Conservation (phyloP, 2,888 invertebrate genomes). For the Andricus curvator region DNA sequence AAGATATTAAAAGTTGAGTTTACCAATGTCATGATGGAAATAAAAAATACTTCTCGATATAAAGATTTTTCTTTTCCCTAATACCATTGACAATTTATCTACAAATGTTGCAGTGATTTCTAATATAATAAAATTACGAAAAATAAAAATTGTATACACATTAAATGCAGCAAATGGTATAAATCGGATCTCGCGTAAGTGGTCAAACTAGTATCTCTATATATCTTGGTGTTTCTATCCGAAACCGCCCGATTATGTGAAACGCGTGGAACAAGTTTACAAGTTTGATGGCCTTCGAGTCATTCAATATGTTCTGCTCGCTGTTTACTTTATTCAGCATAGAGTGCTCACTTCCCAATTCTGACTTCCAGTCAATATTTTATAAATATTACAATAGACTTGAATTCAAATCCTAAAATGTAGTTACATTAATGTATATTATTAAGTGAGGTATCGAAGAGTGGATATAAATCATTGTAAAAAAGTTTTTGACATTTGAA, state of each 20-base stretch:
- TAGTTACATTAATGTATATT: too few relatives aligned
- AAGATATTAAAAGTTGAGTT: background rate
- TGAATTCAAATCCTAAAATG: background rate
- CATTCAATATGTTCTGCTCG: background rate
- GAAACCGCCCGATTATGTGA: slow-evolving; percentile 32
- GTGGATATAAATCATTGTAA: background rate
- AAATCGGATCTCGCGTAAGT: slow-evolving; percentile 35
- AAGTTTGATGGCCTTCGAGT: slow-evolving; percentile 30
- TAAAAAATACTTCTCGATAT: background rate
- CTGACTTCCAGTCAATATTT: background rate
- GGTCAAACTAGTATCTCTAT: slow-evolving; percentile 39
- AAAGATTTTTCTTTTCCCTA: background rate
- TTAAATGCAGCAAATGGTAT: background rate
- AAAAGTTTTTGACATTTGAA: background rate
- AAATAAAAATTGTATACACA: too few relatives aligned
- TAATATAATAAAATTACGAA: too few relatives aligned
- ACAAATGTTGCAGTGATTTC: too few relatives aligned
- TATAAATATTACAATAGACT: background rate
- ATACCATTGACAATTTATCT: too few relatives aligned
- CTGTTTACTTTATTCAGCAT: background rate
- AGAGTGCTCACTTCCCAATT: background rate
- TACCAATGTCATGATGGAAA: background rate
- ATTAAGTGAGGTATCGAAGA: background rate
- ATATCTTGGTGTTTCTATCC: slow-evolving; percentile 18
- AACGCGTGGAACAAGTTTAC: slow-evolving; percentile 37